Percentiles rank a stretch among this genome's conserved stretches.
phyloP scores from a whole-genome alignment of 2,888 invertebrate species.

The Deilephila elpenor region DNA sequence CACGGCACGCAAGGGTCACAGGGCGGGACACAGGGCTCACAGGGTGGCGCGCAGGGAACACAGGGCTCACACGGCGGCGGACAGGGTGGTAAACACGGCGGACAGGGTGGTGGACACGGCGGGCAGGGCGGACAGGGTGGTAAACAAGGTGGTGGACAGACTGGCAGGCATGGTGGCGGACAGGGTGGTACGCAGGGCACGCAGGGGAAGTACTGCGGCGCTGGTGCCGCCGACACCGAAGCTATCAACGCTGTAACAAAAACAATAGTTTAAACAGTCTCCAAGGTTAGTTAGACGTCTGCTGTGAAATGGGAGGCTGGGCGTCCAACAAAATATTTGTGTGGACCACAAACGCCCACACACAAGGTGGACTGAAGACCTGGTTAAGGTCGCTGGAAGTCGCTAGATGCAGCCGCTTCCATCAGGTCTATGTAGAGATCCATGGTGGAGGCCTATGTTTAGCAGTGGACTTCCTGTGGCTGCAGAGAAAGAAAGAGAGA shows the following conservation, averaged over 20 bases:
- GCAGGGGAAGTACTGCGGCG: conserved; percentile 53
- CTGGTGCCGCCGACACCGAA: conserved; percentile 60
- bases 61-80: conserved; percentile 46
- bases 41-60: no score
- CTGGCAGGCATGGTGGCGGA: conserved; percentile 46
- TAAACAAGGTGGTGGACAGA: conserved; percentile 37
- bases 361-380: no score
- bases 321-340: no score
- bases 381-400: no score
- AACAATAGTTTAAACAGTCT: neutral
- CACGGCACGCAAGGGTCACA: conserved; percentile 41
- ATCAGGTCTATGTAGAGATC: no score
- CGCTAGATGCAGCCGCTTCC: no score
- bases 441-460: no score
- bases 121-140: conserved; percentile 41
- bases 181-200: conserved; percentile 37
- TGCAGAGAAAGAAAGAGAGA: no score
- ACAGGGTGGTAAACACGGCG: conserved; percentile 17
- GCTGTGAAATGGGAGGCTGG: no score
- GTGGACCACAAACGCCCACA: no score
- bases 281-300: neutral
- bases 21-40: conserved; percentile 27
- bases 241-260: conserved; percentile 62
- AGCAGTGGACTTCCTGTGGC: no score
- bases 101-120: conserved; percentile 28